Evolutionary conservation across 92 coral and sea anemone genomes (phyloP), one percentile per base, ranked within the genome.

Genomic region (Chrysogorgia sp.): DNA sequence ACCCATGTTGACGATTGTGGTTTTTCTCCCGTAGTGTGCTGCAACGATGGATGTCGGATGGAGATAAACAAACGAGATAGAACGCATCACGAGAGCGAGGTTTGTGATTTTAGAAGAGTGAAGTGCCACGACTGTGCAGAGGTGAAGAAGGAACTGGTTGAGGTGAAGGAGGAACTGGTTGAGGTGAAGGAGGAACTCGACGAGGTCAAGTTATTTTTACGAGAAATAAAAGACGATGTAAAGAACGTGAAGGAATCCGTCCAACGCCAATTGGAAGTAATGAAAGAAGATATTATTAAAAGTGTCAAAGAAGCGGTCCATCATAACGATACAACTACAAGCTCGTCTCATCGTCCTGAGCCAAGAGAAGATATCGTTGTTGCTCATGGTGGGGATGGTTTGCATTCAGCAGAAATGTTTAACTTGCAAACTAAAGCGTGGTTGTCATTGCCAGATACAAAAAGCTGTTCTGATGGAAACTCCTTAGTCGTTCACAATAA

Each of bases 11-110:
- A 34, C 31, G 10, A 15, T 12, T 88, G 92, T 52, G 84, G 68
- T 6, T 85, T 59, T 50, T 74, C 70, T 2, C 92, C 92, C 0
- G 82, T 82, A 21, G 34, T 65, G 26, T 88, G 92, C 28, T 29
- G 53, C 47, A 70, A 85, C 49, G 81, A 82, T 19, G 87, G 84
- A 10, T 88, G 92, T 29, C 37, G 35, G n/a, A 63, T 26, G 25
- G 33, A 47, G 47, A 56, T 70, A 13, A 48, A 70, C 10, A 23
- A 56, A 29, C 60, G 53, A 47, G 77, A 70, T 33, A 2, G 50
- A 19, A 21, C 41, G 1, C 31, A 26, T 29, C 77, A 70, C 53
- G 58, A 70, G 47, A 33, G 26, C 50, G 77, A 30, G 17, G 25
- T 70, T 37, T 70, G 77, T 34, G 61, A 70, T 31, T 47, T 70